A percentile compares a stretch with the other conserved stretches of the same genome.
phyloP scores from a whole-genome alignment of 2,888 invertebrate genomes.

The Campaea margaritaria region DNA sequence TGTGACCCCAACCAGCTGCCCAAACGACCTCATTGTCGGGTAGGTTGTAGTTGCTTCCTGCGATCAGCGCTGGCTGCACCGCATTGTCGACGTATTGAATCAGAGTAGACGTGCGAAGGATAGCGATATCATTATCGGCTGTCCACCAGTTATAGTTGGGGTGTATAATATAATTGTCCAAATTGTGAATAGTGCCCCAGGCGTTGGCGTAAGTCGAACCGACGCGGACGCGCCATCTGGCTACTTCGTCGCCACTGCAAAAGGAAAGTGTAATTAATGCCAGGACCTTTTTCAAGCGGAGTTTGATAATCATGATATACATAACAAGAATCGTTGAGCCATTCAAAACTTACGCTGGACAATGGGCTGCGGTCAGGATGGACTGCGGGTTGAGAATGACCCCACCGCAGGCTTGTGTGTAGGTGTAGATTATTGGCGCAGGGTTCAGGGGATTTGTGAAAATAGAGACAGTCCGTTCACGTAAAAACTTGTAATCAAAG shows the following conservation, averaged over 20 bases:
- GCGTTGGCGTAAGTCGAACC: constrained; percentile 54
- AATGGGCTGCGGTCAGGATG: constrained; percentile 56
- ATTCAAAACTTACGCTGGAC: constrained; percentile 45
- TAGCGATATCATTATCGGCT: constrained; percentile 55
- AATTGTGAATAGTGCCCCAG: constrained; percentile 49
- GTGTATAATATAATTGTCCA: constrained; percentile 48
- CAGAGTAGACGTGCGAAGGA: constrained; percentile 45
- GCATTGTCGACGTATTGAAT: constrained; percentile 42
- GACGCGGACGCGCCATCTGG: constrained; percentile 47
- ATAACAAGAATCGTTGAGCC: too few species aligned
- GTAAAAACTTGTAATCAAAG: too few species aligned
- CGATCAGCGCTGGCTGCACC: constrained; percentile 49
- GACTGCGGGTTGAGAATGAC: constrained; percentile 53
- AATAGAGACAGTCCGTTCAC: too few species aligned
- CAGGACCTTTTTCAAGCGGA: too few species aligned
- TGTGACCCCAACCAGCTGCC: constrained; percentile 64
- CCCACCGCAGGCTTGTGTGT: constrained; percentile 57
- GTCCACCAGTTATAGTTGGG: constrained; percentile 53
- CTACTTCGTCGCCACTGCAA: constrained; percentile 43
- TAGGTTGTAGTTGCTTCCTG: constrained; percentile 57
- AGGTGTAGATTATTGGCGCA: too few species aligned
- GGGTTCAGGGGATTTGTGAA: too few species aligned
- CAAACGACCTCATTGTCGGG: constrained; percentile 56
- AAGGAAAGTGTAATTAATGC: too few species aligned
- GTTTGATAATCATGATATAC: too few species aligned